Evolutionary conservation across 2,797 vertebrate genomes (phyloP), one percentile per base, ranked within the genome.

Genomic region (Zalophus californianus): DNA sequence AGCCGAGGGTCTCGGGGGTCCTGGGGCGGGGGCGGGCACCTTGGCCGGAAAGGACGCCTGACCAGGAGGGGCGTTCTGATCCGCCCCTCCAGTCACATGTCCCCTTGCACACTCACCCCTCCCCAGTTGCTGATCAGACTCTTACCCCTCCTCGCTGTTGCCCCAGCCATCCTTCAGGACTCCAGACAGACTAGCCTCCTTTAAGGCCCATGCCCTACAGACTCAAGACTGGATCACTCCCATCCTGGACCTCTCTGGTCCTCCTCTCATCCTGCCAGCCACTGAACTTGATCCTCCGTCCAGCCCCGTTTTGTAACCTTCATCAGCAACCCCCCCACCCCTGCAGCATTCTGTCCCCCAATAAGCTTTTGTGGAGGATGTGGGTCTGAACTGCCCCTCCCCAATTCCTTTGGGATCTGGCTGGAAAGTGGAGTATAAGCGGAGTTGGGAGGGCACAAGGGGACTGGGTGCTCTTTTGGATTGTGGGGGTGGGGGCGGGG

Each of bases 1-100:
- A 96, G 97, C 98, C 0, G 98, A 98, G 97, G 97, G 98, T 38
- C 97, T 98, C 2, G 98, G 96, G 35, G 98, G 93, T 1, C 64
- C 92, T 0, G 97, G 85, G 5, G 52, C 93, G 0, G 97, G 92
- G 56, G 29, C 95, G 0, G 66, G 73, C 29, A 13, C 97, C 44
- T 16, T 98, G 90, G 50, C 98, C 0, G 97, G 95, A 44, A 98
- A 98, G 87, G 98, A 98, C 1, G 72, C 96, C 77, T 97, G 94
- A 98, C 35, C 1, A 0, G 35, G 41, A 66, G 2, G 23, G 21
- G 21, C 1, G 0, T 35, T 58, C 58, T 44, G 12, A 1, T 25
- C 41, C 1, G 38, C 41, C 52, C 13, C 84, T 35, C 32, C 62
- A 18, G 25, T 52, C 90, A n/a, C 64, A 16, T 13, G 64, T 13